Conservation (phyloP, 2,797 vertebrate species). For the Halcyon badia region DNA sequence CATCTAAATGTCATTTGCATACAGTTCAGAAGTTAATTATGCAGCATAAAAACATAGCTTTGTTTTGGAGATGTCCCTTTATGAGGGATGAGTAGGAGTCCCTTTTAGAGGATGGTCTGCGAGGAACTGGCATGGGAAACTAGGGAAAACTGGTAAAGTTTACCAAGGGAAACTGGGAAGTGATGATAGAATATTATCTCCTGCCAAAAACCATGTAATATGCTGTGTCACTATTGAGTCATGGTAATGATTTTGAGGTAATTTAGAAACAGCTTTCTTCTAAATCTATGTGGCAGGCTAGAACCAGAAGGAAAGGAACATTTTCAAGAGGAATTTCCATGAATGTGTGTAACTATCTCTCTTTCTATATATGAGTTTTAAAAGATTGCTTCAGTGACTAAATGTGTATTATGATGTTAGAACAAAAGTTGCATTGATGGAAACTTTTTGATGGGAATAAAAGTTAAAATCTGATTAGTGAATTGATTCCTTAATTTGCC, state of each 20-base stretch:
- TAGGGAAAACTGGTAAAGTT: not conserved
- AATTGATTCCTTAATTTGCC: conserved; percentile 26
- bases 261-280: not conserved
- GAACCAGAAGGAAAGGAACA: not conserved
- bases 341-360: not conserved
- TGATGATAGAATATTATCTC: not conserved
- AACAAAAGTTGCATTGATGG: not conserved
- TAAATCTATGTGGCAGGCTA: not conserved
- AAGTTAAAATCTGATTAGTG: conserved; percentile 9
- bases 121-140: not conserved
- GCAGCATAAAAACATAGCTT: not conserved
- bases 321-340: not conserved
- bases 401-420: not conserved
- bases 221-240: not conserved
- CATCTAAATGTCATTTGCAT: not conserved
- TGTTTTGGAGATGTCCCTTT: not conserved
- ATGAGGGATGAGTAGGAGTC: not conserved
- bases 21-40: not conserved
- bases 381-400: not conserved
- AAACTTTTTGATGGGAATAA: not conserved
- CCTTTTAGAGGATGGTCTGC: not conserved
- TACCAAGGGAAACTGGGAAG: not conserved
- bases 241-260: not conserved
- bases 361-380: not conserved
- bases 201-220: not conserved